A percentile compares a stretch with the other conserved stretches of the same genome.
phyloP scores from a whole-genome alignment of 2,888 invertebrate genomes.

The Hesperia comma region DNA sequence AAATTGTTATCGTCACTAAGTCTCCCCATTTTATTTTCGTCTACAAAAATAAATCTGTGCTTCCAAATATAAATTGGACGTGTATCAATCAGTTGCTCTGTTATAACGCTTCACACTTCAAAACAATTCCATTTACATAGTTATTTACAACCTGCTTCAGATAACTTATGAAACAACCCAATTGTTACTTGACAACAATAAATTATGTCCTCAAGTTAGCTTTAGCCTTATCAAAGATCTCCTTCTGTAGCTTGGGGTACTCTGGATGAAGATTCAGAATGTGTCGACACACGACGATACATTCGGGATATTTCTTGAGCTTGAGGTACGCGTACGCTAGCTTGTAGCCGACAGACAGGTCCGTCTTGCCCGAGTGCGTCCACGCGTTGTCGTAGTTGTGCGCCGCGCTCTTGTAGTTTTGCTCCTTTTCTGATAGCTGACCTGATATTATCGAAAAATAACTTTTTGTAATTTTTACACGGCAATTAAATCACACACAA shows the following conservation, averaged over 20 bases:
- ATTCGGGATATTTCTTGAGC: constrained; percentile 93
- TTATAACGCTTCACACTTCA: no score
- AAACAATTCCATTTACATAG: no score
- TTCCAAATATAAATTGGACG: no score
- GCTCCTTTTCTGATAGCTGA: constrained; percentile 95
- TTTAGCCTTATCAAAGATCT: constrained; percentile 95
- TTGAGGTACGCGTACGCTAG: constrained; percentile 96
- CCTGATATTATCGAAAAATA: constrained; percentile 77
- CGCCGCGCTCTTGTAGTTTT: constrained; percentile 93
- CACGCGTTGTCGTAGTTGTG: constrained; percentile 93
- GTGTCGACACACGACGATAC: constrained; percentile 94
- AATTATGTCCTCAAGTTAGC: constrained; percentile 87
- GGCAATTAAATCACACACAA: no score
- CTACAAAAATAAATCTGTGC: no score
- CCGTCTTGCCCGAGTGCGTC: constrained; percentile 91
- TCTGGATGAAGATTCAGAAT: constrained; percentile 92
- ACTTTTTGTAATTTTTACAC: neutral
- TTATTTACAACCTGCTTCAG: no score
- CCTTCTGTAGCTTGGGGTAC: constrained; percentile 95
- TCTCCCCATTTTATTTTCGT: no score
- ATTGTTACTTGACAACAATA: no score
- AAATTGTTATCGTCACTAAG: no score
- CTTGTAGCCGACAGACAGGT: constrained; percentile 95
- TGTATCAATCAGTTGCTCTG: no score
- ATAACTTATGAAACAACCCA: no score